phyloP scores from a whole-genome alignment of 2,113 vertebrate species.

The Baryphthengus martii region DNA sequence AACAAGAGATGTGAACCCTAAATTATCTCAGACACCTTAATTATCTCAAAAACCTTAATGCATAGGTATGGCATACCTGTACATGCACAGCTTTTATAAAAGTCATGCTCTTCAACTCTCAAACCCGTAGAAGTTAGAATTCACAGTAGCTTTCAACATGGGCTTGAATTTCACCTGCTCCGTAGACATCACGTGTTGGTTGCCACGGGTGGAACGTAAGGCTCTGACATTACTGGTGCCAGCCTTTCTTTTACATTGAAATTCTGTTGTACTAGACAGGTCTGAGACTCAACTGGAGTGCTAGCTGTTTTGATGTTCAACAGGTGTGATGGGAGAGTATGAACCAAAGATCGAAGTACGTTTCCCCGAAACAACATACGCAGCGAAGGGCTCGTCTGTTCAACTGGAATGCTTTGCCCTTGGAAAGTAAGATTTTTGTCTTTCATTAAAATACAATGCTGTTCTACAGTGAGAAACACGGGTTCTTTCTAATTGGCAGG shows the following conservation, averaged over 20 bases:
- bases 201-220: not conserved
- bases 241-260: not conserved
- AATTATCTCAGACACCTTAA: not conserved
- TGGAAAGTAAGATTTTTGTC: constrained; percentile 84
- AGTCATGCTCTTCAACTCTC: not conserved
- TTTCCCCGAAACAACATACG: constrained; percentile 79
- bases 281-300: constrained; percentile 44
- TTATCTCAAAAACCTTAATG: not conserved
- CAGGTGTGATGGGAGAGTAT: constrained; percentile 91
- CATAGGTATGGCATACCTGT: too few species aligned
- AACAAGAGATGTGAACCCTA: not conserved
- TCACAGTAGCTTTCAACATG: not conserved
- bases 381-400: constrained; percentile 82
- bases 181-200: fast-evolving
- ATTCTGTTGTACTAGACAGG: not conserved
- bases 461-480: not conserved
- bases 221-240: not conserved
- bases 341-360: constrained; percentile 91
- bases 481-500: not conserved
- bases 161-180: not conserved
- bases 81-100: not conserved
- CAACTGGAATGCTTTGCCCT: constrained; percentile 90
- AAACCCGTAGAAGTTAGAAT: not conserved
- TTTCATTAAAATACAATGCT: not conserved
- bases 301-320: constrained; percentile 71